Evolutionary conservation across 2,888 invertebrate genomes (phyloP).

Genomic region (Corbicula japonica): DNA sequence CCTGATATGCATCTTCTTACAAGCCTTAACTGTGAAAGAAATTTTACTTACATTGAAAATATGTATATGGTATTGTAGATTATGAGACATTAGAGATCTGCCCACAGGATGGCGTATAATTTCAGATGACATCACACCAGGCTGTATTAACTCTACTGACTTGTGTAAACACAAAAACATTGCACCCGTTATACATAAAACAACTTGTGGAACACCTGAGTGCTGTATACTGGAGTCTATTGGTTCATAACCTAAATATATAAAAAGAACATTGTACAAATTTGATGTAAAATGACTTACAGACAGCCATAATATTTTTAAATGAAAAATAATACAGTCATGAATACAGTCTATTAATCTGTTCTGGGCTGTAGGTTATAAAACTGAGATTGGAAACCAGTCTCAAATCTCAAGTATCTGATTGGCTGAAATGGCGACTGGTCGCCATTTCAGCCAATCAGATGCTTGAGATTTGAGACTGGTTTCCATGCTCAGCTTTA

Average conservation of each 20-base stretch:
- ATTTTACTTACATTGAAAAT: constrained; percentile 73
- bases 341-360: too few species aligned
- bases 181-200: constrained; percentile 72
- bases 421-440: too few species aligned
- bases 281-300: neutral
- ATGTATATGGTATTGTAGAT: constrained; percentile 65
- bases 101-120: constrained; percentile 66
- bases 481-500: too few species aligned
- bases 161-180: constrained; percentile 61
- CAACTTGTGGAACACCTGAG: constrained; percentile 52
- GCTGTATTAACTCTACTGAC: constrained; percentile 31
- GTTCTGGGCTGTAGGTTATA: too few species aligned
- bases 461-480: too few species aligned
- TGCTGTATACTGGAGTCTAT: constrained; percentile 34
- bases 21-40: too few species aligned
- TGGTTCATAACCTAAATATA: constrained; percentile 50
- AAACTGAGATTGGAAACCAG: too few species aligned
- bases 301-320: too few species aligned
- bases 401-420: too few species aligned
- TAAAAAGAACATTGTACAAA: neutral
- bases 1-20: too few species aligned
- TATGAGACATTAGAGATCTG: constrained; percentile 63
- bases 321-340: too few species aligned
- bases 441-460: too few species aligned
- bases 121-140: neutral